Evolutionary conservation across 2,797 vertebrate species (phyloP).

Genomic region (Oryzias dopingdopingensis): DNA sequence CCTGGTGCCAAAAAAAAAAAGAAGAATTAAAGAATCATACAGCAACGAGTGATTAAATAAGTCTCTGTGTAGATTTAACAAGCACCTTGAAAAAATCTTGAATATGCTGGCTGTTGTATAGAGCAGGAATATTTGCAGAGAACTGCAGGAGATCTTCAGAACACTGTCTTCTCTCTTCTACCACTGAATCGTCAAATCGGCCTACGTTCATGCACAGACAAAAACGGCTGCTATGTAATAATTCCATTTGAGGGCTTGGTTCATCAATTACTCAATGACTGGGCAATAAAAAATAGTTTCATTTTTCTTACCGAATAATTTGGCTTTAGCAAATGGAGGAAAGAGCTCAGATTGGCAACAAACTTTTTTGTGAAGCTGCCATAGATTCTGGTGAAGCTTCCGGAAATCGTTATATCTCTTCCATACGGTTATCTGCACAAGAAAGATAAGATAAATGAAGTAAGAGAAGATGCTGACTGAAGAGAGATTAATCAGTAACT

Average conservation of each 20-base stretch:
- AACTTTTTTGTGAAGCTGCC: constrained; percentile 92
- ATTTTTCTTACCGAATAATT: constrained; percentile 91
- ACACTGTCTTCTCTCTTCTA: constrained; percentile 95
- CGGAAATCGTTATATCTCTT: constrained; percentile 98
- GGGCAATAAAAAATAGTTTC: not conserved
- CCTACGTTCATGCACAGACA: constrained; percentile 70
- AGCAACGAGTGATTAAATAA: not conserved
- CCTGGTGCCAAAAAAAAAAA: constrained; percentile 74
- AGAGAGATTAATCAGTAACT: not conserved
- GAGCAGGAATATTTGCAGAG: constrained; percentile 93
- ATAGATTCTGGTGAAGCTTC: constrained; percentile 94
- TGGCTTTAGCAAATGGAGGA: constrained; percentile 96
- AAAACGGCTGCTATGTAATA: constrained; percentile 4
- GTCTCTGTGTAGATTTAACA: not conserved
- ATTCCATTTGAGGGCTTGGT: not conserved
- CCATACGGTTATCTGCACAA: constrained; percentile 91
- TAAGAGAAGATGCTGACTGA: not conserved
- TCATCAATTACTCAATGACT: not conserved
- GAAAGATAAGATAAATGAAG: constrained; percentile 9
- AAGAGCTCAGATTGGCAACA: constrained; percentile 93
- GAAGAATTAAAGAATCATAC: not conserved
- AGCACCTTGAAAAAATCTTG: constrained; percentile 96
- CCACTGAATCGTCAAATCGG: constrained; percentile 92
- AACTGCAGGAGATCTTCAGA: constrained; percentile 97
- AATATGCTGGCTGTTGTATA: constrained; percentile 90